These are phyloP conservation scores for Indri indri DNA, from an alignment of 2,113 vertebrate species.

Conservation along the genomic window DNA sequence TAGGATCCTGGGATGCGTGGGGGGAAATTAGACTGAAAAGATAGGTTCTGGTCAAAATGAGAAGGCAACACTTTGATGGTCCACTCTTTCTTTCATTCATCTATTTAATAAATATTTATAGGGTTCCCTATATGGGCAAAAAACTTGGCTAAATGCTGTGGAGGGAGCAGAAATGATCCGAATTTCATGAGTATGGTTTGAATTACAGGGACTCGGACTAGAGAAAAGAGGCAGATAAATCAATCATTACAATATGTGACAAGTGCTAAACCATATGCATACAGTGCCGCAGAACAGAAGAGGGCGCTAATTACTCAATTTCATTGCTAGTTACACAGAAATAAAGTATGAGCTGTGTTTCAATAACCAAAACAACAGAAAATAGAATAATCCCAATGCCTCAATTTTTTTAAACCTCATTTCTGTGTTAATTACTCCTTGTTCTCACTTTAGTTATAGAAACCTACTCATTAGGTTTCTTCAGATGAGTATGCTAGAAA, in stretches of 20 bases:
- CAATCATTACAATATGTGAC: background rate
- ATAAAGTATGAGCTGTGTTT: background rate
- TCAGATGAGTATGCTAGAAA: background rate
- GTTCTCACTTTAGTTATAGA: background rate
- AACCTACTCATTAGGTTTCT: background rate
- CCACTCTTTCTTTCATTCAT: background rate
- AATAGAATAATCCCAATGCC: background rate
- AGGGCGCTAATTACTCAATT: background rate
- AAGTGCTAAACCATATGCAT: background rate
- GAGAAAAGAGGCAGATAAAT: background rate
- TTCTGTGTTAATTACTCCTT: background rate
- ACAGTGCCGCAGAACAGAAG: background rate
- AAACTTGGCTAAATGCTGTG: background rate
- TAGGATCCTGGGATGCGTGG: background rate
- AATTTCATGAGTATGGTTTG: background rate
- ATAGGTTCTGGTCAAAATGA: background rate
- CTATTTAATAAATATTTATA: background rate
- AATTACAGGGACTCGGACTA: background rate
- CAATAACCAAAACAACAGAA: background rate
- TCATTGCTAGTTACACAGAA: background rate
- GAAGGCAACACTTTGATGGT: background rate
- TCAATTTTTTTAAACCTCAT: background rate
- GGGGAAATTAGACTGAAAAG: background rate
- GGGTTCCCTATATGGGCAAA: background rate
- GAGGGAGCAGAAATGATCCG: background rate